These are phyloP conservation scores for Anguilla japonica DNA, from an alignment of 2,113 vertebrate genomes.

Conservation along the genomic window DNA sequence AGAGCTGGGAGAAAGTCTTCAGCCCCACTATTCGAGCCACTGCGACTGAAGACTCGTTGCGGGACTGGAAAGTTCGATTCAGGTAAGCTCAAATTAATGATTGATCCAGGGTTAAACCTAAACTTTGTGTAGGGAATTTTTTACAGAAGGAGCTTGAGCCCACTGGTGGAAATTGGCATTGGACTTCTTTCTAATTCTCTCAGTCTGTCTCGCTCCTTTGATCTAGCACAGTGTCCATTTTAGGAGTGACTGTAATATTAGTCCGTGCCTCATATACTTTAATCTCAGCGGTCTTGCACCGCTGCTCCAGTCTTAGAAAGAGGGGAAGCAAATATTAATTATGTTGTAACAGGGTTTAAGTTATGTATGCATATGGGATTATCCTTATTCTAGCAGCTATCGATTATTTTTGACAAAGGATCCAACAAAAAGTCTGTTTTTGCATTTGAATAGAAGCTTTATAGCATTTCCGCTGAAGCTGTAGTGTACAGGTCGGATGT, in stretches of 20 bases:
- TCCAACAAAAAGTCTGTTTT: not conserved
- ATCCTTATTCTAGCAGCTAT: not conserved
- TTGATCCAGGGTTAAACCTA: not conserved
- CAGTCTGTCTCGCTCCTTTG: not conserved
- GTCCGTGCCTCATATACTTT: constrained; percentile 20
- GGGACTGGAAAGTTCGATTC: constrained; percentile 23
- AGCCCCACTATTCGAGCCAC: not conserved
- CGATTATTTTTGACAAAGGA: not conserved
- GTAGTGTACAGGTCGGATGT: not conserved
- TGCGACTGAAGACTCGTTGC: not conserved
- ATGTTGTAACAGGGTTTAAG: constrained; percentile 3
- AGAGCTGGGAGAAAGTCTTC: not conserved
- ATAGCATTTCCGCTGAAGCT: not conserved
- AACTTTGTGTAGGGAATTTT: not conserved
- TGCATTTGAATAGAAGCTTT: not conserved
- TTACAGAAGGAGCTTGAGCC: not conserved
- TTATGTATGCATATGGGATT: not conserved
- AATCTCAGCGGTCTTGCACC: not conserved
- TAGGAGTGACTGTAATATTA: constrained; percentile 43
- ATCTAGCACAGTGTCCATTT: constrained; percentile 52
- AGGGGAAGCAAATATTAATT: not conserved
- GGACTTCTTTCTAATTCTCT: not conserved
- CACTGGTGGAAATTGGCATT: not conserved
- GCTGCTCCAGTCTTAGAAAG: not conserved
- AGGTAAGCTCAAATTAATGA: constrained; percentile 47